Evolutionary conservation across 2,797 vertebrate genomes (phyloP), one percentile per base, ranked within the genome.

Genomic region (Lerista edwardsae): DNA sequence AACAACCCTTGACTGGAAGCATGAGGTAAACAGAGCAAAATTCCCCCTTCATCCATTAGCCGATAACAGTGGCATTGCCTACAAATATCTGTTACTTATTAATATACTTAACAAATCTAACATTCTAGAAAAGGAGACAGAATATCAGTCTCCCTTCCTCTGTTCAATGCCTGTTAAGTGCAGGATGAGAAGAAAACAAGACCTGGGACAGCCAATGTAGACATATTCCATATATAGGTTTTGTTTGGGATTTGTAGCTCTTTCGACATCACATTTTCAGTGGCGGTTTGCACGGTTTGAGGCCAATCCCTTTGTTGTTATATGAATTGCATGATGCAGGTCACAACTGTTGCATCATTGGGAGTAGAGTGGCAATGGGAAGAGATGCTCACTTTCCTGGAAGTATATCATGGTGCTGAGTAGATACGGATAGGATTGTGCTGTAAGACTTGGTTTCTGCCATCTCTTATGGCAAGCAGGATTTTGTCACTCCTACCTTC

Each of bases 1-100:
- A 57, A 41, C 39, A 81, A 59, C 29, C 14, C 77, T 15, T 59
- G 79, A 62, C 57, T 86, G 34, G 4, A 64, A 36, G 36, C 69
- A 23, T 81, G 55, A 80, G 34, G 29, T 83, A 88, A 87, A 77
- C 55, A 39, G 57, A 85, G 79, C 62, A 73, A 88, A 75, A 25
- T 36, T 44, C 47, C 68, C 73, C 15, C 34, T 31, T 23, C 68
- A 19, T 84, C 44, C 65, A 83, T 71, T 84, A 81, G 36, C 29
- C 67, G 44, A 84, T 72, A 72, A 75, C 21, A 36, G 79, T 79
- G 67, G 61, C 59, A 57, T 29, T 75, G 73, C 71, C 5, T 75
- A 41, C n/a, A 44, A 86, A 17, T 69, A 55, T 41, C 12, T 76
- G 31, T 91, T 86, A 34, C 27, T 65, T 76, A 79, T 75, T 84